Conservation (phyloP, 2,797 vertebrate genomes). For the Danio jaintianensis region DNA sequence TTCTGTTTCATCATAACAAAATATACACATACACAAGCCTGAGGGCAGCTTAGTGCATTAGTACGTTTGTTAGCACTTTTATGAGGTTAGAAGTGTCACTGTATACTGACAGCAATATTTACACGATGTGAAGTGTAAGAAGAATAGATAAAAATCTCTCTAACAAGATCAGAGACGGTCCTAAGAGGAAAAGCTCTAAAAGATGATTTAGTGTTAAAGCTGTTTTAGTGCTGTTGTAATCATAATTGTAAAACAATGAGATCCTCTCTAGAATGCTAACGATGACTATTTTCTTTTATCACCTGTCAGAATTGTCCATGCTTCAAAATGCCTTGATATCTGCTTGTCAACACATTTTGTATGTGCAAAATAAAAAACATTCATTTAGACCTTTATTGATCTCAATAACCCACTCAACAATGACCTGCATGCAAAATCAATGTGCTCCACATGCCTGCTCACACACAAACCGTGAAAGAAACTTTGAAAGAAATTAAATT, state of each 20-base stretch:
- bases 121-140: neutral
- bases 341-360: slow-evolving; percentile 23
- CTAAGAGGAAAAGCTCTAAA: neutral
- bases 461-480: slow-evolving; percentile 22
- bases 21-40: too few relatives aligned
- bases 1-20: too few relatives aligned
- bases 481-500: neutral
- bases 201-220: neutral
- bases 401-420: slow-evolving; percentile 17
- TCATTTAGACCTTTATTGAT: slow-evolving; percentile 43
- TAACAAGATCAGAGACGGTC: neutral
- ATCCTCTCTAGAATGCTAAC: neutral
- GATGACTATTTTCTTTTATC: neutral
- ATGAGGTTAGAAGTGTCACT: neutral
- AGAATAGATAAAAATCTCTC: neutral
- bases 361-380: slow-evolving; percentile 40
- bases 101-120: neutral
- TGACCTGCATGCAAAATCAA: slow-evolving; percentile 42
- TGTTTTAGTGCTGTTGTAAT: neutral
- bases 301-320: neutral
- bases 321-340: neutral
- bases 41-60: too few relatives aligned
- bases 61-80: neutral
- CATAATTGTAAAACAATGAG: neutral
- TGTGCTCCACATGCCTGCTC: slow-evolving; percentile 19